Evolutionary conservation across 2,113 vertebrate species (phyloP).

Genomic region (Cyprinodon variegatus): DNA sequence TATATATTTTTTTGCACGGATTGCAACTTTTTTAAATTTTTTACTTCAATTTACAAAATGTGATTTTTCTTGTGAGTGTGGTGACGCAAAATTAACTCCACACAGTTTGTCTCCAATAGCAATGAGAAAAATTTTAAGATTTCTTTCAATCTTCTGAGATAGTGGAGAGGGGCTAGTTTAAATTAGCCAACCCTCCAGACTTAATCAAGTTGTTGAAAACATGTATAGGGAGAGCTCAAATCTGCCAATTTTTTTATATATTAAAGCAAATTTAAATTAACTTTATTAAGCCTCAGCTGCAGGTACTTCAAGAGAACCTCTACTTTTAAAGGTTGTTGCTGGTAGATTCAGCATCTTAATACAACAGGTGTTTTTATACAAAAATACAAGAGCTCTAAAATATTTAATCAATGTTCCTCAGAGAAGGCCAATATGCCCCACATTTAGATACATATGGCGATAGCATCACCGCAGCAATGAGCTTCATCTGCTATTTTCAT

Average conservation of each 20-base stretch:
- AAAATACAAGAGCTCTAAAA: background rate
- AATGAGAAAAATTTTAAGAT: no score
- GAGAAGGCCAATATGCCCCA: background rate
- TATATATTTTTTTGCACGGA: no score
- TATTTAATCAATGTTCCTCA: background rate
- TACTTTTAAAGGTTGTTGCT: background rate
- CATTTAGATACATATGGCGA: background rate
- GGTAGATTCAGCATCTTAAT: background rate
- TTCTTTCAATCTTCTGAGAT: no score
- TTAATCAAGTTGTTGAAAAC: background rate
- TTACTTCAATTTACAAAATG: no score
- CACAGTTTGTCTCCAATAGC: no score
- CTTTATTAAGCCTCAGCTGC: background rate
- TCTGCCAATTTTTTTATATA: background rate
- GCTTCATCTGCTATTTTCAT: background rate
- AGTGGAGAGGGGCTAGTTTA: no score
- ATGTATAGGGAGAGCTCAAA: background rate
- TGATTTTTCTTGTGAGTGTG: no score
- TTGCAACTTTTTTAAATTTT: no score
- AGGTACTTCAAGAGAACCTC: background rate
- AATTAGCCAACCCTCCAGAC: no score
- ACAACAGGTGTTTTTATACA: background rate
- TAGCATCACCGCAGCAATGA: background rate
- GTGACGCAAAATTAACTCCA: no score
- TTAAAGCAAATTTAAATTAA: background rate